A percentile compares a stretch with the other conserved stretches of the same genome.
Evolutionary conservation across 2,113 vertebrate species (phyloP).

Genomic region (Colossoma macropomum): DNA sequence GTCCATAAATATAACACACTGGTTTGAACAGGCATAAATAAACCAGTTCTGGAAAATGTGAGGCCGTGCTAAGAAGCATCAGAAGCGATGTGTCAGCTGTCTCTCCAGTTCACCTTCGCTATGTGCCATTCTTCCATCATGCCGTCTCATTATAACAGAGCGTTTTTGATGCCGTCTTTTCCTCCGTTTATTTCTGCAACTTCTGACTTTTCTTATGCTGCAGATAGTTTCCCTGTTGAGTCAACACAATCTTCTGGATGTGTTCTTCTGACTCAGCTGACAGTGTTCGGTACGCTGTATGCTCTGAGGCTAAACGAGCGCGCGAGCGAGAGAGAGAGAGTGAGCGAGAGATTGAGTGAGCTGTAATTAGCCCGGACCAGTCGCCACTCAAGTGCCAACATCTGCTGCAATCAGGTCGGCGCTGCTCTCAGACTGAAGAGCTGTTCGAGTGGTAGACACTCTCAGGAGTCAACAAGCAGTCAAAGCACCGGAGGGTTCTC

Average conservation of each 20-base stretch:
- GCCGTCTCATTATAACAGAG: no score
- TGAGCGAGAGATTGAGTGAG: constrained; percentile 25
- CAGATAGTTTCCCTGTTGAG: not conserved
- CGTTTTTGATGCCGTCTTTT: not conserved
- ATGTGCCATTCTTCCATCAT: no score
- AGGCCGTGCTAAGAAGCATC: no score
- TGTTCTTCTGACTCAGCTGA: not conserved
- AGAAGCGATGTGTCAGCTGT: no score
- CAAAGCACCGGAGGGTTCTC: not conserved
- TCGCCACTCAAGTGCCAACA: constrained; percentile 51
- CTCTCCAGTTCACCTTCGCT: no score
- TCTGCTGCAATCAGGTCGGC: constrained; percentile 54
- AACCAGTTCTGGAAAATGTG: no score
- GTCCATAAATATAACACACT: no score
- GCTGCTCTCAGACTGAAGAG: constrained; percentile 37
- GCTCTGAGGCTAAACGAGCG: not conserved
- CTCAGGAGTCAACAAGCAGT: constrained; percentile 42
- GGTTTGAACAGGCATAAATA: no score
- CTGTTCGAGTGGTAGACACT: constrained; percentile 33
- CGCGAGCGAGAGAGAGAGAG: constrained; percentile 15
- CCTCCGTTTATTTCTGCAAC: not conserved
- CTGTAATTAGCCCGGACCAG: constrained; percentile 46
- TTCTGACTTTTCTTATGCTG: not conserved
- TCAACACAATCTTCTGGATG: not conserved
- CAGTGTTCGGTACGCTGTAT: not conserved